Conservation (phyloP, 2,888 invertebrate species). For the Xestia sexstrigata region DNA sequence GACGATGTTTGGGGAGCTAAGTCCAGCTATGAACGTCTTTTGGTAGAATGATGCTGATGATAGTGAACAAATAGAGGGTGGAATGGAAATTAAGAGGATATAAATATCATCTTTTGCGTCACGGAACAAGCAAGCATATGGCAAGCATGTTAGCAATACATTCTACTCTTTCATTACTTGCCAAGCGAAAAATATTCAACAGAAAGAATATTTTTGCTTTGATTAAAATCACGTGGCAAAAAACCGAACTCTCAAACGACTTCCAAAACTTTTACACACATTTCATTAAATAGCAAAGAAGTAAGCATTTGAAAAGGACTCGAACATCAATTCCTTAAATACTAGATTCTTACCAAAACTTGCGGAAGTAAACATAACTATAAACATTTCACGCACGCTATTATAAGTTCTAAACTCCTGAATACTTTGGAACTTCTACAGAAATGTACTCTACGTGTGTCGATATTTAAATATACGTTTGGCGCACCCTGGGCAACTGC, state of each 20-base stretch:
- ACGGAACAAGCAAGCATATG: background rate
- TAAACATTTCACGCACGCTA: constrained; percentile 25
- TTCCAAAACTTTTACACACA: background rate
- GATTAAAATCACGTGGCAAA: background rate
- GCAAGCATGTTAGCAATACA: background rate
- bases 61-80: background rate
- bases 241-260: background rate
- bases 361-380: constrained; percentile 26
- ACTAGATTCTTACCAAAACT: constrained; percentile 17
- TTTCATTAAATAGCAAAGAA: background rate
- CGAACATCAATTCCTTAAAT: constrained; percentile 7
- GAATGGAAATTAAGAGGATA: background rate
- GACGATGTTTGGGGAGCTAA: background rate
- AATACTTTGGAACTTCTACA: background rate
- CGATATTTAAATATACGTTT: background rate
- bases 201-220: background rate
- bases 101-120: background rate
- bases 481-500: too few relatives aligned
- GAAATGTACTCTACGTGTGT: background rate
- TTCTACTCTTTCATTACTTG: background rate
- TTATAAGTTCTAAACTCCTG: background rate
- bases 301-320: background rate
- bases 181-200: background rate
- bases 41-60: background rate
- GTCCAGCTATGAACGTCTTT: background rate